Conservation (phyloP, 2,113 vertebrate genomes). For the Numida meleagris region DNA sequence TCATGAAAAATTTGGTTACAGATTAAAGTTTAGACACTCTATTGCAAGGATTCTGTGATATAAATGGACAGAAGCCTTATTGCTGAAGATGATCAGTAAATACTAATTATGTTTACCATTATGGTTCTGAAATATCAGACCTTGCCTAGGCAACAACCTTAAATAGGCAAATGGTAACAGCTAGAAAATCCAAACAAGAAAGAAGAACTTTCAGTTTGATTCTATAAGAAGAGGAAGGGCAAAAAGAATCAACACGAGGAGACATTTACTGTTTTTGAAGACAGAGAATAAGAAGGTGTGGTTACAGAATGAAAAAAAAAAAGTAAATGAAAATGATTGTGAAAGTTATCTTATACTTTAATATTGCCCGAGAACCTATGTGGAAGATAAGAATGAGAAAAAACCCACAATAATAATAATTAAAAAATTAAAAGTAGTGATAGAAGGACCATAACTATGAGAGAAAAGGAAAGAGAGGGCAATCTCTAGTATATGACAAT, state of each 20-base stretch:
- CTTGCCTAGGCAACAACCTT: not conserved
- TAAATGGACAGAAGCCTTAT: not conserved
- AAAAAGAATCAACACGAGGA: not conserved
- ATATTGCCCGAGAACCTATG: not conserved
- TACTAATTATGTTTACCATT: not conserved
- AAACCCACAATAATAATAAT: not conserved
- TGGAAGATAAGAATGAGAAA: not conserved
- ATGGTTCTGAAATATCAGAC: not conserved
- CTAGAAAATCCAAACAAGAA: not conserved
- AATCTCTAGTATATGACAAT: not conserved
- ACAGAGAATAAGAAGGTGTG: not conserved
- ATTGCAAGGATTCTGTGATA: not conserved
- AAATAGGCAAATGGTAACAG: not conserved
- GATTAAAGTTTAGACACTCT: not conserved
- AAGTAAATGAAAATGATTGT: not conserved
- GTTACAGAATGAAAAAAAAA: not conserved
- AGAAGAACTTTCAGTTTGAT: not conserved
- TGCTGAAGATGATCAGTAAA: not conserved
- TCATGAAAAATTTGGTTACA: not conserved
- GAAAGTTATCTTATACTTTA: not conserved
- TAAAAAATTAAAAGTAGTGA: too few relatives aligned
- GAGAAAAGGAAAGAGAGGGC: not conserved
- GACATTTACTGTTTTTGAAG: not conserved
- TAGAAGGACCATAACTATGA: not conserved
- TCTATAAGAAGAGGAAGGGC: not conserved